Conservation (phyloP, 2,113 vertebrate genomes). For the Leuciscus idus region DNA sequence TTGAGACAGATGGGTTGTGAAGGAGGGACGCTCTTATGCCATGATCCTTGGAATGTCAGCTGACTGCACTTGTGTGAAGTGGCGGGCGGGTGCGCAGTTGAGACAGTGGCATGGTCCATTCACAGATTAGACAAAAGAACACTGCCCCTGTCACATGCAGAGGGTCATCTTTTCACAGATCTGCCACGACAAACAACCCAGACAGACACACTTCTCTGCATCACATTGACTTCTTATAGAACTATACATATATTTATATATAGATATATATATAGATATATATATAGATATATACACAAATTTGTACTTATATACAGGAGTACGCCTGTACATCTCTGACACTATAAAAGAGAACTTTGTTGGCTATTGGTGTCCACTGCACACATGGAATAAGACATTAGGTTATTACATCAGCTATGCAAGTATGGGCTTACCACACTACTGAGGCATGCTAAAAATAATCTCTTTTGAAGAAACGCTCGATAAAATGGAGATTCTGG, state of each 20-base stretch:
- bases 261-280: constrained; percentile 39
- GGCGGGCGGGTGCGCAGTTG: constrained; percentile 13
- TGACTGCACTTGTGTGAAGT: constrained; percentile 35
- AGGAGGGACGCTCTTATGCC: constrained; percentile 33
- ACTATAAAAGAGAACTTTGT: constrained; percentile 33
- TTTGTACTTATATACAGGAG: constrained; percentile 40
- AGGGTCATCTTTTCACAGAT: constrained; percentile 44
- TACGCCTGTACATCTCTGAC: constrained; percentile 26
- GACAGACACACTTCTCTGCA: constrained; percentile 46
- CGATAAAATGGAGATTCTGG: constrained; percentile 13
- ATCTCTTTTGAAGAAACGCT: constrained; percentile 18
- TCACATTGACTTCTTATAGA: constrained; percentile 49
- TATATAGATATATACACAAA: constrained; percentile 39
- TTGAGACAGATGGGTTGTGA: constrained; percentile 37
- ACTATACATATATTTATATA: constrained; percentile 51
- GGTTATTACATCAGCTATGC: constrained; percentile 46
- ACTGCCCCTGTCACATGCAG: constrained; percentile 50
- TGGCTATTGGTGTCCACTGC: constrained; percentile 43
- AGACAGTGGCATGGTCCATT: constrained; percentile 54
- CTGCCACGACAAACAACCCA: constrained; percentile 45
- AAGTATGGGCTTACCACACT: constrained; percentile 44
- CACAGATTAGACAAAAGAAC: constrained; percentile 34
- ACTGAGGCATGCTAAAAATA: constrained; percentile 53
- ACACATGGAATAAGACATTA: constrained; percentile 44
- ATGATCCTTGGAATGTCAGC: constrained; percentile 58